A percentile compares a stretch with the other conserved stretches of the same genome.
Evolutionary conservation across 2,888 invertebrate genomes (phyloP).

Genomic region (Colletes collaris): DNA sequence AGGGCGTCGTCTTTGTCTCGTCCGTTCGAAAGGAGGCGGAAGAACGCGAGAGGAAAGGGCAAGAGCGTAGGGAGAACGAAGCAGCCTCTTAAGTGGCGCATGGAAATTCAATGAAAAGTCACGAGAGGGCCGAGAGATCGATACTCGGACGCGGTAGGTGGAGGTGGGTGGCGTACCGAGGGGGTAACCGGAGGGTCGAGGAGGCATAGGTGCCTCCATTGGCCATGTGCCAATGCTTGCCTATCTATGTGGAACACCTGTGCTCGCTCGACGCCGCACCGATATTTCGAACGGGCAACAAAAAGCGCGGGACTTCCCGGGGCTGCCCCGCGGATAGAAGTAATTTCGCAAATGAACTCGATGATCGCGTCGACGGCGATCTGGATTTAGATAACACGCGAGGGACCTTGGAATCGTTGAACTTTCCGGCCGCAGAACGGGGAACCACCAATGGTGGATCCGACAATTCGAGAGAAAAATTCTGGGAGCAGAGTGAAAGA

Average conservation of each 20-base stretch:
- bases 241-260: conserved; percentile 82
- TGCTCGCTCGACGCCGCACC: conserved; percentile 71
- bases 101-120: conserved; percentile 77
- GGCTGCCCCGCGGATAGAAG: conserved; percentile 17
- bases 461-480: conserved; percentile 9
- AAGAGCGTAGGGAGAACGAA: conserved; percentile 41
- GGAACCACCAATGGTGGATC: too few species aligned
- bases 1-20: conserved; percentile 25
- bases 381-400: conserved; percentile 10
- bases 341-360: conserved; percentile 46
- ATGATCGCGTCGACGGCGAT: conserved; percentile 22
- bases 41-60: conserved; percentile 48
- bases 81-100: conserved; percentile 70
- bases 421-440: too few species aligned
- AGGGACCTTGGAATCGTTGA: background rate
- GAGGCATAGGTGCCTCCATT: conserved; percentile 78
- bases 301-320: conserved; percentile 40
- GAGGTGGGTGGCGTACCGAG: conserved; percentile 21
- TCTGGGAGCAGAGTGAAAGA: background rate
- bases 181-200: conserved; percentile 44
- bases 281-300: conserved; percentile 59
- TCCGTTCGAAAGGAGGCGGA: conserved; percentile 20
- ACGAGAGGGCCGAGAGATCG: conserved; percentile 71
- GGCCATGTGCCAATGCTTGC: conserved; percentile 79
- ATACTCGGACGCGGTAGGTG: conserved; percentile 66